Conservation (phyloP, 2,797 vertebrate genomes). For the Dromococcyx pavoninus region DNA sequence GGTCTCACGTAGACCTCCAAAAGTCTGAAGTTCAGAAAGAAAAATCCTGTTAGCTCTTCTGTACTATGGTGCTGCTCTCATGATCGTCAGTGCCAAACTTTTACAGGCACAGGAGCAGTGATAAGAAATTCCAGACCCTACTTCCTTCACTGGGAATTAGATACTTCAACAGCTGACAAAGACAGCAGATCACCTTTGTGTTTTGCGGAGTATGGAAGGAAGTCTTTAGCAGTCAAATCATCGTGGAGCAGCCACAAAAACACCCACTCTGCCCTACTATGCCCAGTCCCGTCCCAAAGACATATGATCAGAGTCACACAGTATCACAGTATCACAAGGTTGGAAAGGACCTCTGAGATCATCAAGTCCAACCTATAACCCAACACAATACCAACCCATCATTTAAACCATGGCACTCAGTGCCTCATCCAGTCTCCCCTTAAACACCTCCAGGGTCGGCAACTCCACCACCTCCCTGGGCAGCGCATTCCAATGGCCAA, state of each 20-base stretch:
- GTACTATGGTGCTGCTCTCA: background rate
- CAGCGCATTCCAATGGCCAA: no score
- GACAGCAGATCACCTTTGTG: background rate
- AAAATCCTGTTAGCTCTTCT: background rate
- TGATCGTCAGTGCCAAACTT: background rate
- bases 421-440: no score
- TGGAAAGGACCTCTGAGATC: no score
- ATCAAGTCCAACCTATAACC: no score
- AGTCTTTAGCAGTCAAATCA: background rate
- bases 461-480: no score
- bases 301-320: background rate
- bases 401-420: no score
- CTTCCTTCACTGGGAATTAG: background rate
- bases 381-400: no score
- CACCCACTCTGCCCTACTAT: background rate
- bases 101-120: background rate
- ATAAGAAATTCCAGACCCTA: background rate
- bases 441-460: no score
- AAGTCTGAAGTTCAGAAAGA: background rate
- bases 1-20: background rate
- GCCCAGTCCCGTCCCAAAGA: background rate
- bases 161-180: background rate
- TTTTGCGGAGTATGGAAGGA: background rate
- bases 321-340: no score
- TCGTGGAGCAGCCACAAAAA: background rate